phyloP scores from a whole-genome alignment of 1,140 invertebrate species.

The Calephelis nemesis region DNA sequence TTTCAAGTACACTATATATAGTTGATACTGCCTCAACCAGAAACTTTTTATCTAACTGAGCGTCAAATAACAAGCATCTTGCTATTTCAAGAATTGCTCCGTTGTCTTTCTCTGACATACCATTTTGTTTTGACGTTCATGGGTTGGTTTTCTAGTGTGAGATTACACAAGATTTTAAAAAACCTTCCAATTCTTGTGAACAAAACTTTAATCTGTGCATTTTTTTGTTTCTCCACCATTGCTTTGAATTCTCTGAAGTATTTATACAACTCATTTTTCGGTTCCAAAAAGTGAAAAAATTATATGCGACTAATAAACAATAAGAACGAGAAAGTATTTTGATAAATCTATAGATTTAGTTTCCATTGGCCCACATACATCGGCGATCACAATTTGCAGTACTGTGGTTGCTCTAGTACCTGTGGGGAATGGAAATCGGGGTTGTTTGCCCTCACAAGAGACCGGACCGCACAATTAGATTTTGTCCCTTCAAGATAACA shows the following conservation, averaged over 20 bases:
- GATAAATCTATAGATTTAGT: constrained; percentile 15
- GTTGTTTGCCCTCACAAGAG: constrained; percentile 8
- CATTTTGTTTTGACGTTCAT: constrained; percentile 26
- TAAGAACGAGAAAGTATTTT: constrained; percentile 18
- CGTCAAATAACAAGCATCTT: constrained; percentile 22
- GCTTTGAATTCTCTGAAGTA: constrained; percentile 49
- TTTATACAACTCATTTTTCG: constrained; percentile 27
- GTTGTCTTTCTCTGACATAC: constrained; percentile 22
- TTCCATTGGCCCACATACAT: constrained; percentile 26
- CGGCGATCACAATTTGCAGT: constrained; percentile 21
- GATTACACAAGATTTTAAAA: constrained; percentile 47
- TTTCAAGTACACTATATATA: constrained; percentile 23
- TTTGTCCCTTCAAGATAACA: constrained; percentile 11
- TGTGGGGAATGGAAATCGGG: no score
- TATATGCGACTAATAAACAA: constrained; percentile 21
- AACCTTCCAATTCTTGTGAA: constrained; percentile 37
- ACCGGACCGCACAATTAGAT: constrained; percentile 19
- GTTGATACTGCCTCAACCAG: constrained; percentile 23
- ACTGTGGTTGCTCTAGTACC: constrained; percentile 19
- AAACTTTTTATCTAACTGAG: constrained; percentile 20
- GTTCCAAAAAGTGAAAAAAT: constrained; percentile 35
- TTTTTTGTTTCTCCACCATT: constrained; percentile 50
- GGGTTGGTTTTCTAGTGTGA: constrained; percentile 42
- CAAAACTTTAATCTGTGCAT: constrained; percentile 39
- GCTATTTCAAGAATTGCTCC: constrained; percentile 27